Evolutionary conservation across 1,140 invertebrate species (phyloP), one percentile per base, ranked within the genome.

Genomic region (Ips nitidus): DNA sequence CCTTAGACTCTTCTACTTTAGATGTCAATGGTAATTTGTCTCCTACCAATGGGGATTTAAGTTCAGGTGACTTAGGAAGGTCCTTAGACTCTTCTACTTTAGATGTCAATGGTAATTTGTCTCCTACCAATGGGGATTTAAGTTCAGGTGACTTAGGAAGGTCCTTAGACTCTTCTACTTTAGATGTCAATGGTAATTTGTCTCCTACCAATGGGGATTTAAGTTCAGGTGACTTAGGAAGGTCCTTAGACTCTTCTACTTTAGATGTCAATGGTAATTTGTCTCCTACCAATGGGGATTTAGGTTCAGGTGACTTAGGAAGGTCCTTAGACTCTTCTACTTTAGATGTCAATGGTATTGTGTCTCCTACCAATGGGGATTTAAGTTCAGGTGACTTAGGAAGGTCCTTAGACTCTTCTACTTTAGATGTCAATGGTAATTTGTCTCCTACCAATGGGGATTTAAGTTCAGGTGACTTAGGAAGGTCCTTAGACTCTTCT

Each of bases 261-360:
- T 55, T 55, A 22, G 4, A 4, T 7, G 5, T 36, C 4, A 38
- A 5, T 36, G 52, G 8, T 5, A 55, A 55, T 55, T 22, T 38
- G 5, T 55, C 22, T 7, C 36, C 37, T 7, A 7, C 5, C 4
- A 22, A 4, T 5, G 52, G 52, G 36, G 52, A 55, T 55, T 22
- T 22, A 1, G 5, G 52, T 22, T 55, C 52, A 55, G 52, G 52
- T 55, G 52, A 55, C 52, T 55, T 55, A 55, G 52, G 4, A 36
- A 55, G 1, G 4, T 55, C 8, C 8, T n/a, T 22, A 22, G 37
- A 55, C 5, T 4, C 4, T 5, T 55, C 52, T 55, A 22, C 4
- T 55, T 55, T 55, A 22, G 4, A 4, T 7, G 5, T 36, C 4
- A 38, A 5, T 36, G 52, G 8, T 5, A 55, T 1, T 55, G 1